Base-by-base conservation (phyloP, 2,888 invertebrate species). In the Rhodophaea formosa region DNA sequence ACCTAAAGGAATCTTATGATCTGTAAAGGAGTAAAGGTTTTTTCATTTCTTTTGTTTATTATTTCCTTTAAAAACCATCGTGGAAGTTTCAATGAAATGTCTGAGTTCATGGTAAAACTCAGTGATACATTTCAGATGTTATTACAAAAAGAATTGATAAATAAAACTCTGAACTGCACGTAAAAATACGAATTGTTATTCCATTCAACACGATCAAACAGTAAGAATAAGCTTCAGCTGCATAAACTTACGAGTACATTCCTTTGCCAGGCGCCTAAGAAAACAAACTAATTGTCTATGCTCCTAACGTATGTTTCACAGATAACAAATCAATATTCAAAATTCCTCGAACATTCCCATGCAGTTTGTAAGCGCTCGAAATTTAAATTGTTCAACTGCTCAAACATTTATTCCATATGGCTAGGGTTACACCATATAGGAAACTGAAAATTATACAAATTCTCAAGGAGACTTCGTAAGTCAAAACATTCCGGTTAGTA, bases 271-370 rank as follows among this genome's bases (percentile, higher is more conserved):
- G 42, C 17, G 42, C 43, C 3, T 43, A 29, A 54, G n/a, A 44
- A 23, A 44, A 54, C 29, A 53, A 29, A 54, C 16, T 54, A 54
- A 54, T 54, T 54, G 53, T 54, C 44, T 54, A 54, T 54, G 53
- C 53, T 44, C 29, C 15, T 7, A 54, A 44, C 53, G 53, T 44
- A n/a, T 42, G 1, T 42, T 53, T 53, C 53, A 44, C 44, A 44
- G 53, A 54, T 30, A 23, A 54, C 53, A 54, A 54, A 54, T 53
- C 53, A 43, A 44, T 54, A 44, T 44, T 49, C 49, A 32, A 49
- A 54, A 44, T 54, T 30, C 30, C 29, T 10, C 8, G 53, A 10
- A 39, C 16, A 30, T 47, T 47, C 47, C 47, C 47, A 47, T 47
- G 29, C 30, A 43, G 8, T 44, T 49, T 30, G 29, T 42, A 42